Base-by-base conservation (phyloP, 1,140 invertebrate genomes). In the Zaprionus kolodkinae region DNA sequence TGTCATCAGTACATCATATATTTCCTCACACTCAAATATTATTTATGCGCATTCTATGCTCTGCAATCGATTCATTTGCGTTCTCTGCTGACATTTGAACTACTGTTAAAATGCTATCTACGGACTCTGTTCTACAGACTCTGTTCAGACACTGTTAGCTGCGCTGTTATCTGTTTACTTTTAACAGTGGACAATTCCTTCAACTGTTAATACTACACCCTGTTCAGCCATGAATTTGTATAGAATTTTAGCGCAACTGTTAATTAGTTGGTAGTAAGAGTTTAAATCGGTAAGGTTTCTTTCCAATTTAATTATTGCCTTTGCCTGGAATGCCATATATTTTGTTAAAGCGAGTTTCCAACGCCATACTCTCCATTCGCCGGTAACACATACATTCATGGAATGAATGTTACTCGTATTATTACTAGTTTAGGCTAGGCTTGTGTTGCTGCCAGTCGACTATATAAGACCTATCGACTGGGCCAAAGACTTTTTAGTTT, bases 401-500 rank as follows among this genome's bases (percentile, higher is more conserved):
- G 13, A n/a, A 40, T n/a, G 7, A 6, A 50, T 50, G 17, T 50
- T 50, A 25, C 11, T 50, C 11, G 17, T 50, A 6, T 50, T 2
- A 12, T 5, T 21, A 50, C 13, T 45, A 45, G 40, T 50, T 50
- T 25, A 50, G 45, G 45, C 45, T 50, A 17, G 45, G 54, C 33
- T 35, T 64, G 73, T 76, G 2, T 65, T 61, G 48, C 33, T 50
- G 45, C 1, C 10, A 30, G 12, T 12, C 21, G 54, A 5, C 57
- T 81, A 89, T 90, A 90, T 77, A 89, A 80, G 61, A 66, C 11
- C 45, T 52, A 56, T 59, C 35, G 45, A 70, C 43, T 21, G 27
- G 6, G 0, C 17, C 45, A 48, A 5, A 69, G 55, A 64, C 72
- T 82, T 89, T 89, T 89, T 79, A 82, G 81, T 89, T 73, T 56